Conservation (phyloP, 2,888 invertebrate genomes). For the Lithophane ornitopus region DNA sequence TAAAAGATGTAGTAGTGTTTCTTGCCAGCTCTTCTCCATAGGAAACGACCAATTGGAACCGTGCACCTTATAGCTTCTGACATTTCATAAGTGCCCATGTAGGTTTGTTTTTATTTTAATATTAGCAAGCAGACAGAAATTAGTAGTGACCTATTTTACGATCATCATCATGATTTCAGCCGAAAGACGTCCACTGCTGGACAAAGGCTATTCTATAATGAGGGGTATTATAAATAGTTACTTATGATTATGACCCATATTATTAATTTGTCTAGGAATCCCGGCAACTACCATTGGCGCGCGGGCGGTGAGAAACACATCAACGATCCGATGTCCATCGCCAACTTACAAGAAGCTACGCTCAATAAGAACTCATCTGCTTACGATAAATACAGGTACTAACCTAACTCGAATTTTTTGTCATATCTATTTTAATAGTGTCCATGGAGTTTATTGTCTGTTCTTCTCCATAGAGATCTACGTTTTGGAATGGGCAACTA, state of each 20-base stretch:
- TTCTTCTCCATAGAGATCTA: background rate
- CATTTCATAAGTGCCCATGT: background rate
- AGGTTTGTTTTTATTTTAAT: no score
- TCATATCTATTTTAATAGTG: background rate
- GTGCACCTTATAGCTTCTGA: background rate
- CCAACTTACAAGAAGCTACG: slow-evolving; percentile 95
- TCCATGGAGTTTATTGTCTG: background rate
- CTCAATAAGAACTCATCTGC: slow-evolving; percentile 94
- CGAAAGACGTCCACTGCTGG: background rate
- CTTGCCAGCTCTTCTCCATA: background rate
- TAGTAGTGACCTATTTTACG: background rate
- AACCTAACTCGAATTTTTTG: no score
- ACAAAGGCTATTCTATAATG: background rate
- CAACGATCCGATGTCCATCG: slow-evolving; percentile 97
- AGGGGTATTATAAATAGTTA: background rate
- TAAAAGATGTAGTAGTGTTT: background rate
- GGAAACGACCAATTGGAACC: background rate
- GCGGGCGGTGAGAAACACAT: slow-evolving; percentile 99
- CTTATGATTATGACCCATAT: background rate
- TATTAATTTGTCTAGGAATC: slow-evolving; percentile 93
- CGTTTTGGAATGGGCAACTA: background rate
- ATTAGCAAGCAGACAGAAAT: background rate
- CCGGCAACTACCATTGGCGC: slow-evolving; percentile 99
- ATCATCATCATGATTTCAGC: background rate
- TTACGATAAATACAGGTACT: slow-evolving; percentile 95